Evolutionary conservation across 2,888 invertebrate genomes (phyloP).

Genomic region (Beris chalybata): DNA sequence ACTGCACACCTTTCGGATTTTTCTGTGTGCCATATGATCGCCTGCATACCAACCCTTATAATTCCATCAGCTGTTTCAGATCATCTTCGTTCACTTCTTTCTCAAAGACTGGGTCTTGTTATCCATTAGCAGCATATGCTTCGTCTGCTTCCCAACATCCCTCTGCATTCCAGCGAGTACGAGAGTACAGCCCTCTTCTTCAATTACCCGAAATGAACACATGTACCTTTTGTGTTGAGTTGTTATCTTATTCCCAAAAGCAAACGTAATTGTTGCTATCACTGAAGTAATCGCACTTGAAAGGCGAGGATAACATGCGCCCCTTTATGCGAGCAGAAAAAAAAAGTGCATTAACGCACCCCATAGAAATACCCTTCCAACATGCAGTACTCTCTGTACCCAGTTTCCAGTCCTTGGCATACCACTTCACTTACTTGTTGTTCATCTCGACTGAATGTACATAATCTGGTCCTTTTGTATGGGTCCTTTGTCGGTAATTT

Average conservation of each 20-base stretch:
- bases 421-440: no score
- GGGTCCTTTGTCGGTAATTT: no score
- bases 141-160: neutral
- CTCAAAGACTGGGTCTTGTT: slow-evolving; percentile 13
- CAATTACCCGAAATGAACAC: slow-evolving; percentile 33
- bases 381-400: no score
- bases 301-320: slow-evolving; percentile 38
- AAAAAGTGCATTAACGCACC: no score
- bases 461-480: no score
- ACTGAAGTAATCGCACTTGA: slow-evolving; percentile 43
- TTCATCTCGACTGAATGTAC: no score
- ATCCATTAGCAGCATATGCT: slow-evolving; percentile 20
- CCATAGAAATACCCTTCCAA: no score
- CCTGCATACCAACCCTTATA: no score
- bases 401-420: no score
- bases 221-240: slow-evolving; percentile 38
- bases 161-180: slow-evolving; percentile 4
- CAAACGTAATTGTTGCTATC: slow-evolving; percentile 44
- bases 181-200: slow-evolving; percentile 23
- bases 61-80: slow-evolving; percentile 25
- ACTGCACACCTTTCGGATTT: no score
- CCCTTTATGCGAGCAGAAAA: slow-evolving; percentile 18
- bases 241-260: slow-evolving; percentile 41
- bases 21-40: no score
- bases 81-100: slow-evolving; percentile 5